Percentiles rank a stretch among this genome's conserved stretches.
Evolutionary conservation across 2,113 vertebrate genomes (phyloP).

Genomic region (Zootoca vivipara): DNA sequence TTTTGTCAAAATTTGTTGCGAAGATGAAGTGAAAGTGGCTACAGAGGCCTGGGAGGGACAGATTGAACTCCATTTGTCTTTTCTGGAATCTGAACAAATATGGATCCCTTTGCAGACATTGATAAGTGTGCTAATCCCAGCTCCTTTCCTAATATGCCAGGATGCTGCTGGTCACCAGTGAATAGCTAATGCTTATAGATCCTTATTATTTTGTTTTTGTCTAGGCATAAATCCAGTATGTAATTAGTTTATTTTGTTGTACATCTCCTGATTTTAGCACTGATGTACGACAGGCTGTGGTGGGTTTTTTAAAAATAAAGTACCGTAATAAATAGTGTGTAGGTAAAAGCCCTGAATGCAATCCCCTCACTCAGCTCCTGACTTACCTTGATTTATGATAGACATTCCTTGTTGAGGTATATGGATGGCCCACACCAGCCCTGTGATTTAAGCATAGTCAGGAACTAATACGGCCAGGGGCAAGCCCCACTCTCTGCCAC

Average conservation of each 20-base stretch:
- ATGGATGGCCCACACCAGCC: not conserved
- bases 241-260: no score
- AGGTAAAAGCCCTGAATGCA: constrained; percentile 77
- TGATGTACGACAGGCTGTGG: no score
- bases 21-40: not conserved
- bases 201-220: no score
- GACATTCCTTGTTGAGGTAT: not conserved
- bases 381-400: rapidly evolving
- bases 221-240: no score
- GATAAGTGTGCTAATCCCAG: constrained; percentile 82
- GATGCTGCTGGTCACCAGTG: constrained; percentile 82
- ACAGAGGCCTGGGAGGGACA: not conserved
- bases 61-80: not conserved
- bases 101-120: constrained; percentile 80
- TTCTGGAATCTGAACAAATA: constrained; percentile 25
- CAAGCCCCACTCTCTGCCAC: no score
- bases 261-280: no score
- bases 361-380: not conserved
- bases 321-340: constrained; percentile 11
- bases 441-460: not conserved
- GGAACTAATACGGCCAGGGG: not conserved
- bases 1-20: not conserved
- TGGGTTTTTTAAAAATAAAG: no score
- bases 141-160: constrained; percentile 85
- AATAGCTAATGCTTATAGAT: constrained; percentile 75